These are phyloP conservation scores for Bathynomus jamesi DNA, from an alignment of 1,140 invertebrate species.

Conservation along the genomic window DNA sequence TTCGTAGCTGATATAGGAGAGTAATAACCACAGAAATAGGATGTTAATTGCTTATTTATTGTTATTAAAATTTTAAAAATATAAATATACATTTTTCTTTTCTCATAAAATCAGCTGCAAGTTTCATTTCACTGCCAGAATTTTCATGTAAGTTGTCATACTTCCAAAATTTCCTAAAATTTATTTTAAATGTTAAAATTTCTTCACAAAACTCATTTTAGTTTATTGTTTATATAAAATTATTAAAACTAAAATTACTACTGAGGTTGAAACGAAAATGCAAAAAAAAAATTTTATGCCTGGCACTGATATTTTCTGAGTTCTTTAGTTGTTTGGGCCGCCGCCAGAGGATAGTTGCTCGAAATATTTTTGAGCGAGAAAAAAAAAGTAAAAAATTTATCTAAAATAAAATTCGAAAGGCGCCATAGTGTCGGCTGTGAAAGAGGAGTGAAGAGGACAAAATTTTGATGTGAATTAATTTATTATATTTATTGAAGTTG, in stretches of 20 bases:
- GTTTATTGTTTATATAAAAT: not conserved
- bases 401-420: slow-evolving; percentile 1
- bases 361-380: not conserved
- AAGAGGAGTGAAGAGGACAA: not conserved
- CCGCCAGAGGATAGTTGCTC: not conserved
- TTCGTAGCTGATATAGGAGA: not conserved
- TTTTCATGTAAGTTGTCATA: not conserved
- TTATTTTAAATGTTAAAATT: too few species aligned
- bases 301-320: not conserved
- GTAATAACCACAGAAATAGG: too few species aligned
- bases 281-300: not conserved
- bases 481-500: too few species aligned
- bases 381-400: not conserved
- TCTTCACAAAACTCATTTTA: too few species aligned
- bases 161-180: not conserved
- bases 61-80: not conserved
- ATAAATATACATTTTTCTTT: not conserved
- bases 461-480: too few species aligned
- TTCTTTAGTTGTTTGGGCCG: not conserved
- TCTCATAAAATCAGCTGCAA: not conserved
- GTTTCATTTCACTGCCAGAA: not conserved
- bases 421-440: not conserved
- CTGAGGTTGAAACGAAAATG: not conserved
- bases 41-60: too few species aligned
- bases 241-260: not conserved